A percentile compares a stretch with the other conserved stretches of the same genome.
phyloP scores from a whole-genome alignment of 1,140 invertebrate genomes.

The Antheraea mylitta region DNA sequence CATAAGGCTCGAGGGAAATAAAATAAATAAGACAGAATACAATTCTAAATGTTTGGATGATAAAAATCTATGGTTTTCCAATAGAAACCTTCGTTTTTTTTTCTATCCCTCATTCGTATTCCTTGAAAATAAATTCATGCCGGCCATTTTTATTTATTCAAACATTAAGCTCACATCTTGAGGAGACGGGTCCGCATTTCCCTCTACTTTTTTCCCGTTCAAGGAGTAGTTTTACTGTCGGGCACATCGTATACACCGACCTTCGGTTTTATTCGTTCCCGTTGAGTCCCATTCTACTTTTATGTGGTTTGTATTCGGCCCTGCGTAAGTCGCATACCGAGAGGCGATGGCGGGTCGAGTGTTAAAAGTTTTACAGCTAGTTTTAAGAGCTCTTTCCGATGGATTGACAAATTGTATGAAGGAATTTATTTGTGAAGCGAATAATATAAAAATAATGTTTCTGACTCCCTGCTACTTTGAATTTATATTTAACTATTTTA shows the following conservation, averaged over 20 bases:
- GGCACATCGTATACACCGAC: constrained; percentile 25
- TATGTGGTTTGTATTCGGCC: constrained; percentile 31
- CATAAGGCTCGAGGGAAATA: not conserved
- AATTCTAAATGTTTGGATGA: not conserved
- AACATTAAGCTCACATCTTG: constrained; percentile 13
- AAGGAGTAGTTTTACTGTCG: constrained; percentile 30
- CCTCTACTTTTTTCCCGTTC: constrained; percentile 19
- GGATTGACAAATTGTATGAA: constrained; percentile 35
- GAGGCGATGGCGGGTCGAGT: constrained; percentile 23
- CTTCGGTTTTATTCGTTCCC: constrained; percentile 37
- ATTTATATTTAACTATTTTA: too few relatives aligned
- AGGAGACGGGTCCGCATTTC: constrained; percentile 3
- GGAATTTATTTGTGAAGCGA: constrained; percentile 21
- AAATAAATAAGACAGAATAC: not conserved
- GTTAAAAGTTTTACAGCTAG: constrained; percentile 43
- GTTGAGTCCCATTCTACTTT: constrained; percentile 32
- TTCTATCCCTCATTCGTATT: constrained; percentile 1
- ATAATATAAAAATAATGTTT: constrained; percentile 5
- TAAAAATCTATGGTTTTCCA: constrained; percentile 2
- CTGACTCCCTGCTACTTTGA: too few relatives aligned
- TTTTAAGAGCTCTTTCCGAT: constrained; percentile 34
- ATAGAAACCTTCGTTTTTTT: not conserved
- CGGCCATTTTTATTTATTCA: constrained; percentile 7
- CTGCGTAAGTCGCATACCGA: constrained; percentile 22
- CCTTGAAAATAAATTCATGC: not conserved